phyloP scores from a whole-genome alignment of 2,888 invertebrate species.

The Pterostichus madidus region DNA sequence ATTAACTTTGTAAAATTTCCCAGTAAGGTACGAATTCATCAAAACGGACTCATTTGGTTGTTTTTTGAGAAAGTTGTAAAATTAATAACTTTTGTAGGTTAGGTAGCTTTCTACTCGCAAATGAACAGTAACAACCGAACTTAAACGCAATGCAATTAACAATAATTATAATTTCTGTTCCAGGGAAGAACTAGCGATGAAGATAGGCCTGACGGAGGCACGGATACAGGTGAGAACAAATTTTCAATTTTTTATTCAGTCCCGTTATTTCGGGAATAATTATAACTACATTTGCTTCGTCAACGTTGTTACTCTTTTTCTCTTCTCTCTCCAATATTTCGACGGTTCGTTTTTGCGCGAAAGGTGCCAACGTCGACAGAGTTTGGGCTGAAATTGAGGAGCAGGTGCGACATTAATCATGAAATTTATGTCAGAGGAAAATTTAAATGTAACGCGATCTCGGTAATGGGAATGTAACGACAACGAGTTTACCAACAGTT shows the following conservation, averaged over 20 bases:
- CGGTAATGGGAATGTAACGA: not conserved
- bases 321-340: no score
- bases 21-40: constrained; percentile 14
- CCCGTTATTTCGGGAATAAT: constrained; percentile 64
- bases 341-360: constrained; percentile 4
- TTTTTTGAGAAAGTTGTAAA: constrained; percentile 57
- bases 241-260: constrained; percentile 50
- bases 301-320: not conserved
- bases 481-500: not conserved
- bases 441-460: constrained; percentile 39
- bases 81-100: constrained; percentile 51
- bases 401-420: constrained; percentile 43
- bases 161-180: constrained; percentile 74
- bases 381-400: constrained; percentile 6
- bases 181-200: constrained; percentile 97
- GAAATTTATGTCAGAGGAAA: constrained; percentile 28
- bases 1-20: not conserved
- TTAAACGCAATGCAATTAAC: constrained; percentile 22
- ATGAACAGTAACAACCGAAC: constrained; percentile 41
- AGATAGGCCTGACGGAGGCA: constrained; percentile 95
- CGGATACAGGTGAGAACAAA: constrained; percentile 91
- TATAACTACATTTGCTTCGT: constrained; percentile 60
- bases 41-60: constrained; percentile 11
- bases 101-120: constrained; percentile 56
- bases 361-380: constrained; percentile 22